Percentiles rank a stretch among this genome's conserved stretches.
Conservation (phyloP, 2,113 vertebrate species). For the Cololabis saira region DNA sequence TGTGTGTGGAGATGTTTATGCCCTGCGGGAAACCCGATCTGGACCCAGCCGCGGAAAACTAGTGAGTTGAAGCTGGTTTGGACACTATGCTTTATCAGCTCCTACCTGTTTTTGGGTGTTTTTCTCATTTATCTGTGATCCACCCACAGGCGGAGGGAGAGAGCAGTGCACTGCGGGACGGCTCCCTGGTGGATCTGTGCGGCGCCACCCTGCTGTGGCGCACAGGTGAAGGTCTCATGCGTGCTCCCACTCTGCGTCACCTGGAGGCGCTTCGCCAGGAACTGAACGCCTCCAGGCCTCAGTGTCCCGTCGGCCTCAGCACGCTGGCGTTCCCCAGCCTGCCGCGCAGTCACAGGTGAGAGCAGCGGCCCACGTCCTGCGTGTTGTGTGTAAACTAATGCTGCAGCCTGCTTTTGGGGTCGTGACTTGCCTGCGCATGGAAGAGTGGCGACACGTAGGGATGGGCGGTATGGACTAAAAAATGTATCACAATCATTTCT, state of each 20-base stretch:
- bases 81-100: neutral
- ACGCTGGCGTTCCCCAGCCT: constrained; percentile 97
- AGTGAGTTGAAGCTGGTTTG: constrained; percentile 70
- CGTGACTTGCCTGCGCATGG: too few relatives aligned
- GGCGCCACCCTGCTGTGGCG: constrained; percentile 97
- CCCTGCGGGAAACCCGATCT: constrained; percentile 93
- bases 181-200: constrained; percentile 96
- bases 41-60: constrained; percentile 94
- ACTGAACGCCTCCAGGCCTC: constrained; percentile 93
- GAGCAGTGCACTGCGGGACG: constrained; percentile 93
- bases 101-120: neutral
- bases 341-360: constrained; percentile 88
- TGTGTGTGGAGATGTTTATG: constrained; percentile 95
- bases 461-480: too few relatives aligned
- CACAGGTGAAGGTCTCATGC: constrained; percentile 91
- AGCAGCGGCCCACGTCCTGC: too few relatives aligned
- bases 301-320: constrained; percentile 97
- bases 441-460: too few relatives aligned
- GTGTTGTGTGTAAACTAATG: too few relatives aligned
- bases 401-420: too few relatives aligned
- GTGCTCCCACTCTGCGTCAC: constrained; percentile 93
- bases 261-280: constrained; percentile 96
- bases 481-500: too few relatives aligned
- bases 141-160: constrained; percentile 90
- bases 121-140: neutral